Percentiles rank a stretch among this genome's conserved stretches.
Conservation (phyloP, 2,113 vertebrate genomes). For the Zootoca vivipara region DNA sequence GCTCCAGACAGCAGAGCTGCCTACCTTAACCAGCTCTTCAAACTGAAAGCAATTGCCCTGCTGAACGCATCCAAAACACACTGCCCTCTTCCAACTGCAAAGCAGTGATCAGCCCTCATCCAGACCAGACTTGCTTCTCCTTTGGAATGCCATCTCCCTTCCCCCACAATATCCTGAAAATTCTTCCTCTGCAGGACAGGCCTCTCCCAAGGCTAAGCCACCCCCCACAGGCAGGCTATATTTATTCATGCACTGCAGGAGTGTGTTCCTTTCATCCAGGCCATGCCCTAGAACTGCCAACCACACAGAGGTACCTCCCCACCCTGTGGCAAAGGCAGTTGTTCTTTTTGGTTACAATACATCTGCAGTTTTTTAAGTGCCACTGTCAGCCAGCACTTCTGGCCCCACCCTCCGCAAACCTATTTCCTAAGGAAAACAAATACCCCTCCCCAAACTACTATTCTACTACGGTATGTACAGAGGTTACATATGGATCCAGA, state of each 20-base stretch:
- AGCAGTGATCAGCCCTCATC: background rate
- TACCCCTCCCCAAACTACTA: conserved; percentile 32
- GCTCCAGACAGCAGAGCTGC: conserved; percentile 3
- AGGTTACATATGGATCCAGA: conserved; percentile 37
- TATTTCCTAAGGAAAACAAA: conserved; percentile 47
- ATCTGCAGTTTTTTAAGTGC: background rate
- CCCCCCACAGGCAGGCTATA: background rate
- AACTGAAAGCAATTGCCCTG: background rate
- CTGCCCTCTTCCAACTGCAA: background rate
- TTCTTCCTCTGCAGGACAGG: background rate
- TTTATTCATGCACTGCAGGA: conserved; percentile 12
- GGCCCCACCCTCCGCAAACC: conserved; percentile 38
- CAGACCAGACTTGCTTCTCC: background rate
- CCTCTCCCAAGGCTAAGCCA: background rate
- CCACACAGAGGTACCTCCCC: background rate
- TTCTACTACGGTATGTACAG: conserved; percentile 23
- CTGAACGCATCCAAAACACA: background rate
- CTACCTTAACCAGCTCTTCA: background rate
- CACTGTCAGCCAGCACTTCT: background rate
- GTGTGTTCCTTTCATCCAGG: conserved; percentile 32
- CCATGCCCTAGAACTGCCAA: conserved; percentile 7
- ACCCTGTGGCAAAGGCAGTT: background rate
- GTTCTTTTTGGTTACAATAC: conserved; percentile 1
- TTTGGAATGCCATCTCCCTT: background rate
- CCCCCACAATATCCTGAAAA: background rate